A percentile compares a stretch with the other conserved stretches of the same genome.
Conservation (phyloP, 2,113 vertebrate species). For the Oryzias melastigma region DNA sequence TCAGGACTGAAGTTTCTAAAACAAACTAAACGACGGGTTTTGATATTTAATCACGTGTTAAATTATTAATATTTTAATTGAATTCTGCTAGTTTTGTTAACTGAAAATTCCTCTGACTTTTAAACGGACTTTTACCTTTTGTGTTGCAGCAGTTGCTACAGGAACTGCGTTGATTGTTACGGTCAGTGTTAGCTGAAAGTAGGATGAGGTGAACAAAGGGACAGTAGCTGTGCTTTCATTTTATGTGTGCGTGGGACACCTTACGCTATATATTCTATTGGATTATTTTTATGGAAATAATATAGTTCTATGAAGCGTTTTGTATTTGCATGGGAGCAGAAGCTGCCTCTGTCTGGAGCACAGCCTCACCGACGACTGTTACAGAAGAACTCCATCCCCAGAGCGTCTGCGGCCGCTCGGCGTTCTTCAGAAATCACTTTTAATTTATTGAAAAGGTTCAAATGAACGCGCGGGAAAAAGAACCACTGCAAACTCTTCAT, state of each 20-base stretch:
- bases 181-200: conserved; percentile 63
- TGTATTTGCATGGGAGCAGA: conserved; percentile 57
- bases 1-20: conserved; percentile 38
- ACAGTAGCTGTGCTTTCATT: conserved; percentile 60
- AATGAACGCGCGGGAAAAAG: conserved; percentile 19
- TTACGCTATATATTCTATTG: conserved; percentile 66
- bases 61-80: conserved; percentile 72
- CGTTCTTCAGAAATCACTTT: conserved; percentile 45
- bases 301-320: conserved; percentile 67
- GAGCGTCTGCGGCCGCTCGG: conserved; percentile 36
- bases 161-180: conserved; percentile 50
- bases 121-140: conserved; percentile 48
- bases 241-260: conserved; percentile 49
- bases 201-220: conserved; percentile 60
- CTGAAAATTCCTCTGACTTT: conserved; percentile 31
- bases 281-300: conserved; percentile 70
- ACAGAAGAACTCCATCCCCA: conserved; percentile 25
- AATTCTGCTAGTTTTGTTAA: conserved; percentile 47
- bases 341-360: conserved; percentile 27
- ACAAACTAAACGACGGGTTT: conserved; percentile 30
- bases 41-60: conserved; percentile 43
- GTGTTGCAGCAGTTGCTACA: conserved; percentile 28
- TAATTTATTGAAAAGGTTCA: conserved; percentile 59
- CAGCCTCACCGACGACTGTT: conserved; percentile 50
- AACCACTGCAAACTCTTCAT: conserved; percentile 18